Evolutionary conservation across 2,888 invertebrate genomes (phyloP).

Genomic region (Agrotis segetum): DNA sequence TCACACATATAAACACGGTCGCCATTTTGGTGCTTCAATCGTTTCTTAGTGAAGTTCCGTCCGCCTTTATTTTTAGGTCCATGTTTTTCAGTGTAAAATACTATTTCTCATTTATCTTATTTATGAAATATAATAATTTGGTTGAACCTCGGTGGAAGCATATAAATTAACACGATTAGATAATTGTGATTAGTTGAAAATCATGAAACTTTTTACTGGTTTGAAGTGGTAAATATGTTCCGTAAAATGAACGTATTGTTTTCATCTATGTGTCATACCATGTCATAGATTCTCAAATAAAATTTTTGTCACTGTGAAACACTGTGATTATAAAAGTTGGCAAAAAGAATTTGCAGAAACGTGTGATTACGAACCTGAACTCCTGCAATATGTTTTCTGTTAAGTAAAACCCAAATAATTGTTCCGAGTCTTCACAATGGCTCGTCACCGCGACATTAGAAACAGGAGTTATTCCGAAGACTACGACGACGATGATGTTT

Average conservation of each 20-base stretch:
- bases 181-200: background rate
- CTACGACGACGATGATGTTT: slow-evolving; percentile 97
- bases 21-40: no score
- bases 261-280: slow-evolving; percentile 34
- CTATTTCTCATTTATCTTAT: background rate
- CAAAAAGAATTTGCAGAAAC: slow-evolving; percentile 64
- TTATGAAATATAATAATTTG: background rate
- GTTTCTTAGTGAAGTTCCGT: no score
- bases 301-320: slow-evolving; percentile 21
- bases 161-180: background rate
- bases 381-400: slow-evolving; percentile 43
- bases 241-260: slow-evolving; percentile 39
- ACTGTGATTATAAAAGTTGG: no score
- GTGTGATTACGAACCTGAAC: slow-evolving; percentile 61
- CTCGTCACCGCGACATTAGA: slow-evolving; percentile 96
- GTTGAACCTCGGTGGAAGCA: no score
- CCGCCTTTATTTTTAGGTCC: no score
- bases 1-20: no score
- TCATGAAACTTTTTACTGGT: background rate
- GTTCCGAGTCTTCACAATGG: slow-evolving; percentile 90
- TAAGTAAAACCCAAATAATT: slow-evolving; percentile 30
- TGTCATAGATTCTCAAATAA: background rate
- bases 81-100: background rate
- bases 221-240: background rate
- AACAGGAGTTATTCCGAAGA: slow-evolving; percentile 97